Evolutionary conservation across 35 echinoderm and acorn worm genomes (phyloP).

Genomic region (Chiridota heheva): DNA sequence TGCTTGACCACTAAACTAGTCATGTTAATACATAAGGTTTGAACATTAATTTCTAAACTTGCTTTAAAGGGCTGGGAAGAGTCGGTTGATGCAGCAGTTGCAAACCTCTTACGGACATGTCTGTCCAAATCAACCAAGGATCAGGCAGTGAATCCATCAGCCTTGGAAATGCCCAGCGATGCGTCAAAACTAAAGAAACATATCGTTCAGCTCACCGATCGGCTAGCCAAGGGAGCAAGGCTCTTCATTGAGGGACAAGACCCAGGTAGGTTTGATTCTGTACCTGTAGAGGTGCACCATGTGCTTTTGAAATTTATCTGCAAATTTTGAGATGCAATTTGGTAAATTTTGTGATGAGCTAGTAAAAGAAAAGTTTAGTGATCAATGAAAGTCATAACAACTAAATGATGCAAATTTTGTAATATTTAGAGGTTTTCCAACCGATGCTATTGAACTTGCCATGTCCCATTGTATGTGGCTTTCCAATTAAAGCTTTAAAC

Average conservation of each 20-base stretch:
- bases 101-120: conserved; percentile 70
- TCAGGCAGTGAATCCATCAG: conserved; percentile 76
- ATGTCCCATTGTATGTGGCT: too few relatives aligned
- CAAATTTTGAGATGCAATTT: neutral
- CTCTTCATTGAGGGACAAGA: conserved; percentile 65
- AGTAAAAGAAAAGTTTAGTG: neutral
- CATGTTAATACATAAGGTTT: too few relatives aligned
- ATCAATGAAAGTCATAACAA: neutral
- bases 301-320: neutral
- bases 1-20: too few relatives aligned
- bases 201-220: conserved; percentile 71
- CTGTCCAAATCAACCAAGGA: conserved; percentile 76
- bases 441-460: too few relatives aligned
- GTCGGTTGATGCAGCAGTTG: conserved; percentile 69
- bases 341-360: neutral
- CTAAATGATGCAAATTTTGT: too few relatives aligned
- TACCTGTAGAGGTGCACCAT: neutral
- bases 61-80: conserved; percentile 97
- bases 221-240: conserved; percentile 72
- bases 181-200: conserved; percentile 89
- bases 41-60: too few relatives aligned
- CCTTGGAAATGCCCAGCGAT: conserved; percentile 57
- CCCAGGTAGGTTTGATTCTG: conserved; percentile 43
- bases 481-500: too few relatives aligned
- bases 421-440: too few relatives aligned